Evolutionary conservation across 2,113 vertebrate species (phyloP).

Genomic region (Argyrosomus japonicus): DNA sequence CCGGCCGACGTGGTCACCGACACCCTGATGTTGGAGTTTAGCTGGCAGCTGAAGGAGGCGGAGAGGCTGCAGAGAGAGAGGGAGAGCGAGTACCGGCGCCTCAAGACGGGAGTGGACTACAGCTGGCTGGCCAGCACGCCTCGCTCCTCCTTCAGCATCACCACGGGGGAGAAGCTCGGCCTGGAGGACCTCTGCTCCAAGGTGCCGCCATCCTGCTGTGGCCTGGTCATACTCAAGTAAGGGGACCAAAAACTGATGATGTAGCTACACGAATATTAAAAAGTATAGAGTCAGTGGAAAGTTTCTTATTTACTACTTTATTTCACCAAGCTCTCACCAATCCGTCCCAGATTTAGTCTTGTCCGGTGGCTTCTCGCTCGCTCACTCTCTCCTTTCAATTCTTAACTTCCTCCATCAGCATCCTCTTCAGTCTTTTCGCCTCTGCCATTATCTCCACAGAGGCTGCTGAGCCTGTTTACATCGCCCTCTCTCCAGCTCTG

Average conservation of each 20-base stretch:
- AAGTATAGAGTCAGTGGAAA: background rate
- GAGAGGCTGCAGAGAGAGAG: conserved; percentile 90
- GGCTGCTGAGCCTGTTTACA: too few species aligned
- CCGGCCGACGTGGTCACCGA: conserved; percentile 92
- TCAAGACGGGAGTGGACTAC: conserved; percentile 94
- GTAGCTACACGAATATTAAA: background rate
- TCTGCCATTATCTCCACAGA: too few species aligned
- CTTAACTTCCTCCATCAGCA: too few species aligned
- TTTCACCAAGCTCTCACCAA: too few species aligned
- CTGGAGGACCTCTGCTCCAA: conserved; percentile 94
- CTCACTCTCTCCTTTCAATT: too few species aligned
- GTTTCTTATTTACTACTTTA: too few species aligned
- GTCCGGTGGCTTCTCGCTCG: too few species aligned
- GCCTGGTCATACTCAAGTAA: conserved; percentile 93
- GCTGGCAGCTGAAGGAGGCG: conserved; percentile 92
- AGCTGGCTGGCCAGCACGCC: conserved; percentile 93
- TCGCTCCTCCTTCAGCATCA: conserved; percentile 87
- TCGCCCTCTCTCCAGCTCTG: too few species aligned
- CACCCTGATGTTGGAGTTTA: conserved; percentile 96
- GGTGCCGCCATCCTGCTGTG: conserved; percentile 93
- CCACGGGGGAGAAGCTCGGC: conserved; percentile 88
- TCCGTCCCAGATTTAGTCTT: too few species aligned
- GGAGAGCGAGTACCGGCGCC: conserved; percentile 85
- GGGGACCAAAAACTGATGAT: background rate
- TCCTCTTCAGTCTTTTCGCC: too few species aligned